Base-by-base conservation (phyloP, 2,113 vertebrate genomes). In the Xiphophorus maculatus region DNA sequence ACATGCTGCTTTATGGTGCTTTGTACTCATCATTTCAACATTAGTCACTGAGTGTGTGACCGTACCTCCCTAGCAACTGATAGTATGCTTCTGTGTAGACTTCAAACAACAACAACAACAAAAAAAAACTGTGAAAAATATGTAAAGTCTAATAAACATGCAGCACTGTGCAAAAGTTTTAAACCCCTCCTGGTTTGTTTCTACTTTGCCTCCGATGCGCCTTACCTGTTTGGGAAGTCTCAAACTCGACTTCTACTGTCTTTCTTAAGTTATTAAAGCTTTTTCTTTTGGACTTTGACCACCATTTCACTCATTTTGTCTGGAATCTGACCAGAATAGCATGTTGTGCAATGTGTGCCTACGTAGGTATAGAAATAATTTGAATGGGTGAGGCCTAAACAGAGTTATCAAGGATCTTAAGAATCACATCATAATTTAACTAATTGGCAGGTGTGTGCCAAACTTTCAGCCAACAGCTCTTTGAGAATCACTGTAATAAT, bases 31-130 rank as follows among this genome's bases (percentile, higher is more conserved):
- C 69, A 69, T 79, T 28, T 76, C 80, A 51, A 76, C 6, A 63
- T 87, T 81, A 81, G 69, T 86, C 86, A 88, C 3, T 22, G 64
- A 29, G 74, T 22, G 63, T 61, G 61, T 30, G 76, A 80, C 74
- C 69, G 51, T 73, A 84, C 84, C 75, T 79, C 54, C 71, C 19
- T 66, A 76, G 73, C 69, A 72, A 66, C 82, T 37, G 33, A 81
- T 58, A 64, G 3, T 6, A 11, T 3, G 4, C 1, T 68, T 32
- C 4, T 44, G 58, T 25, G 66, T 75, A 6, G 64, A 69, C 61
- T 80, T 76, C 63, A 67, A 71, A 73, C 27, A 35, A 37, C 35
- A 32, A 17, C 30, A 75, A 51, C 25, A 14, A 66, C 15, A 14
- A 48, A 25, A 10, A 1, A 58, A 54, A 58, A 25, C 9, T n/a